These are phyloP conservation scores for Deilephila elpenor DNA, from an alignment of 2,888 invertebrate species.

Conservation along the genomic window DNA sequence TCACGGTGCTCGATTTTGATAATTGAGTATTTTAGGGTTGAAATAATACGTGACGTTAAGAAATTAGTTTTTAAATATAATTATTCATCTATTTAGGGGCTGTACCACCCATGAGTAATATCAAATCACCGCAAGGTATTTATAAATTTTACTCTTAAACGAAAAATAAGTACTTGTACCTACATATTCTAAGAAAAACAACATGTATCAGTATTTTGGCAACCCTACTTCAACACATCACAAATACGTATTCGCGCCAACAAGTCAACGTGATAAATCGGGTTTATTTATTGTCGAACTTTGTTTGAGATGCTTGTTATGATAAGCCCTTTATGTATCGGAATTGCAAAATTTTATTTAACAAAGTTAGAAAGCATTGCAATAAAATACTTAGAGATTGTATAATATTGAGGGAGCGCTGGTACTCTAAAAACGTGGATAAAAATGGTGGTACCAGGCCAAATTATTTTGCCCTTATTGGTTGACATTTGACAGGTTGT, in stretches of 20 bases:
- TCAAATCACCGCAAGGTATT: too few species aligned
- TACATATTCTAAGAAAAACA: neutral
- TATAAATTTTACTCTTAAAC: too few species aligned
- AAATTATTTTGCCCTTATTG: too few species aligned
- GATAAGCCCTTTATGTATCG: neutral
- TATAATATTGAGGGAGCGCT: too few species aligned
- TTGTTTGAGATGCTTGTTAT: neutral
- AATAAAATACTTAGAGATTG: neutral
- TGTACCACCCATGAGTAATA: too few species aligned
- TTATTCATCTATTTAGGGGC: too few species aligned
- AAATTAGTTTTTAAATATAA: neutral
- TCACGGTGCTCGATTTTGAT: neutral
- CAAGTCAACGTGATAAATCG: neutral
- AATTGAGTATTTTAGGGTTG: too few species aligned
- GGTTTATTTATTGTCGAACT: neutral
- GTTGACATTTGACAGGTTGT: too few species aligned
- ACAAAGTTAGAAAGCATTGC: neutral
- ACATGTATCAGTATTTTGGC: neutral
- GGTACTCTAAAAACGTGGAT: too few species aligned
- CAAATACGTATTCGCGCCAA: conserved; percentile 1
- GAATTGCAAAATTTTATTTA: neutral
- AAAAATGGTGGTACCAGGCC: too few species aligned
- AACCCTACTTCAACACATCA: neutral
- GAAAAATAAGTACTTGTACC: too few species aligned
- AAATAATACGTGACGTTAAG: neutral